A percentile compares a stretch with the other conserved stretches of the same genome.
phyloP scores from a whole-genome alignment of 2,797 vertebrate genomes.

The Malurus splendens region DNA sequence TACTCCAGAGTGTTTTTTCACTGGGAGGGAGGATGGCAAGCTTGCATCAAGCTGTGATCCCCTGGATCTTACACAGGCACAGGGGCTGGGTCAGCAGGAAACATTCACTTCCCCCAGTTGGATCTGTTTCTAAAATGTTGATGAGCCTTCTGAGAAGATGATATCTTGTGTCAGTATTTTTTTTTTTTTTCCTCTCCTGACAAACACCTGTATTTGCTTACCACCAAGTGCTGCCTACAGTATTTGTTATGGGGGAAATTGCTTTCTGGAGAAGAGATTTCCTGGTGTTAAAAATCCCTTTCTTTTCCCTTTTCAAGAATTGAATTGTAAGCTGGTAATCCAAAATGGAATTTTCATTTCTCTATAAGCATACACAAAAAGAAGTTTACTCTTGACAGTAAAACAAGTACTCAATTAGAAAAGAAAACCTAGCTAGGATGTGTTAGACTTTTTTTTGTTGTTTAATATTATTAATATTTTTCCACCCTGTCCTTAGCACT shows the following conservation, averaged over 20 bases:
- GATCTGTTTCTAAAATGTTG: slow-evolving; percentile 19
- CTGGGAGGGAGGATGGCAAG: not conserved
- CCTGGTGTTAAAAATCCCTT: slow-evolving; percentile 23
- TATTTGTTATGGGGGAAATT: slow-evolving; percentile 34
- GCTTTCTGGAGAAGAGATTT: slow-evolving; percentile 35
- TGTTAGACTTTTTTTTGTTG: not conserved
- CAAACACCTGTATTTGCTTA: slow-evolving; percentile 40
- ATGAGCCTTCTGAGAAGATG: slow-evolving; percentile 16
- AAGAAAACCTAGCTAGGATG: not conserved
- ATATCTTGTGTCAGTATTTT: not conserved
- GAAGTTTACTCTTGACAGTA: slow-evolving; percentile 9
- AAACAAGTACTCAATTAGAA: not conserved
- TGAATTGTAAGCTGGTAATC: slow-evolving; percentile 39
- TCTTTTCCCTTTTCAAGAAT: slow-evolving; percentile 21
- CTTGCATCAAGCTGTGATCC: not conserved
- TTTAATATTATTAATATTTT: not conserved
- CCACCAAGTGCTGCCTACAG: not conserved
- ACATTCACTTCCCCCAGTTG: not conserved
- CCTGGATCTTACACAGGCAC: not conserved
- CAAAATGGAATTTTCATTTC: slow-evolving; percentile 19
- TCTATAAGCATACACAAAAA: not conserved
- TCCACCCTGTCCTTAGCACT: not conserved
- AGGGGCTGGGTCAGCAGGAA: not conserved
- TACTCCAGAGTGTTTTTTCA: not conserved
- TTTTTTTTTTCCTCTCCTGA: not conserved